These are phyloP conservation scores for Dinocampus coccinellae DNA, from an alignment of 2,888 invertebrate genomes.

Conservation along the genomic window DNA sequence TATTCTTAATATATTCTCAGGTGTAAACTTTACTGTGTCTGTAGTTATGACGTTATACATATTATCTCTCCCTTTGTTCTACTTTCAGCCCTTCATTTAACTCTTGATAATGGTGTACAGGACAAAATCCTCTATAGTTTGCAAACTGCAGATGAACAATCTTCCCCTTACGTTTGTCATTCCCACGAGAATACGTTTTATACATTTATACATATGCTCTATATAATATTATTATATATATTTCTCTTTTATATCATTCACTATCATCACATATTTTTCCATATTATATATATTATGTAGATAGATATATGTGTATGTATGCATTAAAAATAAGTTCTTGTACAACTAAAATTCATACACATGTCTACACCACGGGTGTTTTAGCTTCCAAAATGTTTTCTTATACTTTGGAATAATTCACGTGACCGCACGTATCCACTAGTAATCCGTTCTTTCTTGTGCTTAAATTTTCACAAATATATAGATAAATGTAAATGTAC, in stretches of 20 bases:
- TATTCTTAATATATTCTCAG: background rate
- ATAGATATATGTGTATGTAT: background rate
- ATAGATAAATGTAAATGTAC: background rate
- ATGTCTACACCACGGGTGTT: constrained; percentile 21
- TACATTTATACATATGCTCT: background rate
- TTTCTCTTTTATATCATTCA: background rate
- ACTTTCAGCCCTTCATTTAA: too few species aligned
- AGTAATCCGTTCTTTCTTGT: constrained; percentile 48
- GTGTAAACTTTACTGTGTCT: too few species aligned
- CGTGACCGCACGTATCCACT: constrained; percentile 35
- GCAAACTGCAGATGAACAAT: background rate
- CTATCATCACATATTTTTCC: background rate
- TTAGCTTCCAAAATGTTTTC: constrained; percentile 37
- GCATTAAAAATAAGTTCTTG: constrained; percentile 4
- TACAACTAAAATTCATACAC: constrained; percentile 28
- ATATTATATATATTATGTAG: background rate
- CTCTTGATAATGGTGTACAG: too few species aligned
- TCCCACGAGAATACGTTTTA: background rate
- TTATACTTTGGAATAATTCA: constrained; percentile 43
- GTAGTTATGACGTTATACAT: too few species aligned
- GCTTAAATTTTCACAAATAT: background rate
- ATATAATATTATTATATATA: background rate
- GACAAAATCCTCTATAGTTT: too few species aligned
- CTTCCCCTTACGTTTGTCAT: background rate
- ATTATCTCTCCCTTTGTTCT: too few species aligned